phyloP scores from a whole-genome alignment of 2,888 invertebrate genomes.

The Pristionchus mayeri region DNA sequence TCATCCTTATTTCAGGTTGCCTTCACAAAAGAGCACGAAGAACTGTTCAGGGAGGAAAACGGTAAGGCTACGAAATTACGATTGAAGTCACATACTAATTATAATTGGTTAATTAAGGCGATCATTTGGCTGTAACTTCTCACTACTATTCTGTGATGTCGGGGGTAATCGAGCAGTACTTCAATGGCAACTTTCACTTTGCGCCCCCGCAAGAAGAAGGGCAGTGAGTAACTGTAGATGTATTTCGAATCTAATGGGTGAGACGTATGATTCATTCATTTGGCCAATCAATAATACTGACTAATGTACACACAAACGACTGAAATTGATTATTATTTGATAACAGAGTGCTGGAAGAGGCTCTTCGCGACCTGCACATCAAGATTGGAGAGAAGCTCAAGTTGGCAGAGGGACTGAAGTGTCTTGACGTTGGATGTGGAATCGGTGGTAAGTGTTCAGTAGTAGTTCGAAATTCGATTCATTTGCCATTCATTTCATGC shows the following conservation, averaged over 20 bases:
- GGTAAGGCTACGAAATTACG: constrained; percentile 44
- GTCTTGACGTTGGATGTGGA: constrained; percentile 75
- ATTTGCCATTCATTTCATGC: no score
- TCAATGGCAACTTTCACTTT: constrained; percentile 75
- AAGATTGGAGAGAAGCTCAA: constrained; percentile 64
- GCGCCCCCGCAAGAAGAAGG: constrained; percentile 67
- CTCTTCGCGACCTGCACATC: constrained; percentile 51
- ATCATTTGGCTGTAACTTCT: constrained; percentile 70
- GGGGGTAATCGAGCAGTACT: constrained; percentile 74
- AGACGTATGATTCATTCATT: not conserved
- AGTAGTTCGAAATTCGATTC: no score
- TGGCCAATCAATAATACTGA: not conserved
- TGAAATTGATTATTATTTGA: no score
- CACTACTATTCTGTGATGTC: constrained; percentile 76
- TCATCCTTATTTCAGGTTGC: constrained; percentile 65
- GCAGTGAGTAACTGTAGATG: constrained; percentile 40
- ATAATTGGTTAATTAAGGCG: constrained; percentile 47
- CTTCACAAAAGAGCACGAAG: constrained; percentile 68
- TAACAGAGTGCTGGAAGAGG: constrained; percentile 20
- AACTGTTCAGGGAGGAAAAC: constrained; percentile 69
- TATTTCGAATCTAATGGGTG: not conserved
- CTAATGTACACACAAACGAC: no score
- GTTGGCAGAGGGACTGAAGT: constrained; percentile 57
- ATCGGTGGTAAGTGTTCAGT: constrained; percentile 58
- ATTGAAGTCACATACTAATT: not conserved